phyloP scores from a whole-genome alignment of 2,888 invertebrate species.

The Notocelia uddmanniana region DNA sequence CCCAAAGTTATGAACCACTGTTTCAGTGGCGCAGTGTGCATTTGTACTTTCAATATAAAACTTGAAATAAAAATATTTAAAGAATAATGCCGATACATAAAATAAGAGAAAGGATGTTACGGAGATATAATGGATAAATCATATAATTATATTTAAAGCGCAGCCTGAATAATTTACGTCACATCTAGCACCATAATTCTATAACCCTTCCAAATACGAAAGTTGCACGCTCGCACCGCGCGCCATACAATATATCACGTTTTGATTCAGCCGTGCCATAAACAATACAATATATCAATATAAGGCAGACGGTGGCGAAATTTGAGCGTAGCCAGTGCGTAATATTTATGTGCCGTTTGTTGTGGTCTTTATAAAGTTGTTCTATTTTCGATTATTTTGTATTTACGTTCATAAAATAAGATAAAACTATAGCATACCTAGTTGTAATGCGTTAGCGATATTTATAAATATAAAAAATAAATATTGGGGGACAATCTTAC shows the following conservation, averaged over 20 bases:
- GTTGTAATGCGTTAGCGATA: background rate
- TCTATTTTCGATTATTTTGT: conserved; percentile 54
- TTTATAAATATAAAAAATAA: background rate
- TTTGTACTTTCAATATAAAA: no score
- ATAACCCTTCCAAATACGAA: conserved; percentile 83
- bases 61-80: no score
- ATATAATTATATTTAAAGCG: background rate
- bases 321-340: conserved; percentile 83
- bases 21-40: no score
- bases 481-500: no score
- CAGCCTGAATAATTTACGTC: conserved; percentile 47
- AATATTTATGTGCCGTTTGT: conserved; percentile 74
- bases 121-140: background rate
- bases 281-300: conserved; percentile 86
- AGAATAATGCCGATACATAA: background rate
- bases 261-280: conserved; percentile 86
- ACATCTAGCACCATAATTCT: conserved; percentile 67
- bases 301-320: conserved; percentile 86
- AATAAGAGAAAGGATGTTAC: background rate
- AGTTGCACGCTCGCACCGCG: conserved; percentile 81
- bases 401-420: conserved; percentile 43
- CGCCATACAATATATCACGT: conserved; percentile 83
- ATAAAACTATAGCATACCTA: background rate
- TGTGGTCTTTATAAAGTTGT: conserved; percentile 59
- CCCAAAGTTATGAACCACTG: no score